Evolutionary conservation across 2,113 vertebrate species (phyloP), one percentile per base, ranked within the genome.

Genomic region (Nannobrachium achirus): DNA sequence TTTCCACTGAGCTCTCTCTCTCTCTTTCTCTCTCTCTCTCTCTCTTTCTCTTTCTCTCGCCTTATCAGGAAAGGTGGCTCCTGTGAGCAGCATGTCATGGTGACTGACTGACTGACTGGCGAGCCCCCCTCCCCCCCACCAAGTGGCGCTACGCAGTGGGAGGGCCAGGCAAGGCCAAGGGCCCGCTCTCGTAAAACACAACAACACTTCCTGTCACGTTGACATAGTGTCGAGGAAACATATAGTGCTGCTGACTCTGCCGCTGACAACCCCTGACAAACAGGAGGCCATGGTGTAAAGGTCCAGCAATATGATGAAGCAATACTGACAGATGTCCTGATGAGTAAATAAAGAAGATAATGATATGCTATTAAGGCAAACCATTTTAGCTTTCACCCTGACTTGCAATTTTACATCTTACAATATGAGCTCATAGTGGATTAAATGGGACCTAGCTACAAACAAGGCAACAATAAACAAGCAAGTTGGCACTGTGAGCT

Each of bases 41-140:
- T 55, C 69, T 46, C 68, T 56, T 20, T 63, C 16, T 71, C 71
- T 59, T 59, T 67, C 71, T 75, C 56, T 70, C 63, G 66, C 80
- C 78, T 85, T 86, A 82, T 88, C 79, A 51, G 79, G 69, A 66
- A 75, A 79, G 60, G 68, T 53, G 53, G 33, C 66, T 73, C 78
- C 70, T 39, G 15, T 19, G 39, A 38, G 59, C 33, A 56, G 60
- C 25, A n/a, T 14, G 48, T 56, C 48, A 13, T 42, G 62, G 45
- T 77, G 42, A 63, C 63, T 71, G 56, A 56, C 40, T 53, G 68
- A 48, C 65, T 58, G 68, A 63, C 75, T 56, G 63, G 50, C 49
- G 49, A 18, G 6, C 1, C 51, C 45, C 56, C 20, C 56, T 49
- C 42, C 45, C 49, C 61, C 25, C 4, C 2, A 25, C 20, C 20